These are phyloP conservation scores for Hemithea aestivaria DNA, from an alignment of 2,888 invertebrate genomes.

Conservation along the genomic window DNA sequence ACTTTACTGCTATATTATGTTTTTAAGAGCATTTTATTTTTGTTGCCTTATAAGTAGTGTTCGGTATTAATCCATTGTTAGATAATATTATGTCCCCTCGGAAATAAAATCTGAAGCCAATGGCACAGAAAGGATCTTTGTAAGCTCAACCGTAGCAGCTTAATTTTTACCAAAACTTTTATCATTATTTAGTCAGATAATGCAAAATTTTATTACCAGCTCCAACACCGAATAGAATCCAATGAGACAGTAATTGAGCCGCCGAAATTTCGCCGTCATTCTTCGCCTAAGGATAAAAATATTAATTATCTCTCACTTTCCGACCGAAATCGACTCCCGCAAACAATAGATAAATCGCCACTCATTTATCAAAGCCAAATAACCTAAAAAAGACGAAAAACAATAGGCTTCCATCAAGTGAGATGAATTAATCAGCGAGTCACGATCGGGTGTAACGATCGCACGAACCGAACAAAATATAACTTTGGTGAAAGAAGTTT, in stretches of 20 bases:
- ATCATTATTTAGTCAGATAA: too few relatives aligned
- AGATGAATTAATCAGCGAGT: conserved; percentile 65
- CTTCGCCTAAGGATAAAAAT: conserved; percentile 20
- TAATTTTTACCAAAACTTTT: too few relatives aligned
- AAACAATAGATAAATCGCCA: conserved; percentile 43
- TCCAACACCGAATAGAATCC: conserved; percentile 4
- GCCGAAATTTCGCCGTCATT: conserved; percentile 17
- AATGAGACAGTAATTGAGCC: conserved; percentile 14
- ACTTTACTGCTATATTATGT: too few relatives aligned
- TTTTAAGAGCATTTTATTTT: too few relatives aligned
- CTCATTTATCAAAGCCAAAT: conserved; percentile 48
- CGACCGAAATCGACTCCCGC: conserved; percentile 23
- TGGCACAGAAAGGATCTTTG: too few relatives aligned
- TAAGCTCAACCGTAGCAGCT: too few relatives aligned
- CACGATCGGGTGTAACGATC: conserved; percentile 68
- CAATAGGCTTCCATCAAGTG: conserved; percentile 40
- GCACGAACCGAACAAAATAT: conserved; percentile 58
- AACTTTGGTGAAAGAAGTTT: conserved; percentile 47
- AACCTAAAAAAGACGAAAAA: conserved; percentile 49
- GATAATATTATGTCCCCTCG: too few relatives aligned
- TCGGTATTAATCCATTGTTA: too few relatives aligned
- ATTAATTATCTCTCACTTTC: conserved; percentile 36
- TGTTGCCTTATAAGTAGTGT: too few relatives aligned
- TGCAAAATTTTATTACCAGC: conserved; percentile 3
- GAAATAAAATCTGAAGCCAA: too few relatives aligned